phyloP scores from a whole-genome alignment of 2,888 invertebrate genomes.

The Pycnomerus fuliginosus region DNA sequence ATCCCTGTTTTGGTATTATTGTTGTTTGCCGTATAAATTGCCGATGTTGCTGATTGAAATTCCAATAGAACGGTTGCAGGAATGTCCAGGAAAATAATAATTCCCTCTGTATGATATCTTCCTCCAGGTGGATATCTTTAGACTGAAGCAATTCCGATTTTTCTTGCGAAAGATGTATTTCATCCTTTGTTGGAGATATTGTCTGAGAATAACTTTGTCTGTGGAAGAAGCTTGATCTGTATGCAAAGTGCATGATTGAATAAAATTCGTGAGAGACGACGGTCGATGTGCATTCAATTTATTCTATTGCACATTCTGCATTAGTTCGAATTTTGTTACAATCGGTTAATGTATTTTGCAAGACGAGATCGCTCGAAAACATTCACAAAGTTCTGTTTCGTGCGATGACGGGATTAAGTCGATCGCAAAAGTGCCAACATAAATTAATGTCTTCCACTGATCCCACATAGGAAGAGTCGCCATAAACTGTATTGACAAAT shows the following conservation, averaged over 20 bases:
- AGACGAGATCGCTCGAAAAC: too few relatives aligned
- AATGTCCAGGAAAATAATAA: too few relatives aligned
- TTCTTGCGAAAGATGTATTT: conserved; percentile 7
- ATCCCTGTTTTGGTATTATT: conserved; percentile 6
- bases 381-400: too few relatives aligned
- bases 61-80: conserved; percentile 5
- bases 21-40: conserved; percentile 12
- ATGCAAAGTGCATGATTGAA: conserved; percentile 35
- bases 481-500: conserved; percentile 41
- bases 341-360: too few relatives aligned
- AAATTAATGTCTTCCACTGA: conserved; percentile 30
- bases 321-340: too few relatives aligned
- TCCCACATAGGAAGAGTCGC: conserved; percentile 33
- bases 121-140: too few relatives aligned
- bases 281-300: conserved; percentile 35
- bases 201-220: conserved; percentile 12
- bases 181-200: conserved; percentile 16
- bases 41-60: conserved; percentile 9
- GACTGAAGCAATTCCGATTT: not conserved
- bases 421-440: conserved; percentile 13
- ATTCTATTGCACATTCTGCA: conserved; percentile 21
- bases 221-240: conserved; percentile 23
- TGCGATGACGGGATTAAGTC: conserved; percentile 11
- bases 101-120: too few relatives aligned
- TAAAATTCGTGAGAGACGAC: conserved; percentile 28